phyloP scores from a whole-genome alignment of 2,888 invertebrate species.

The Caenorhabditis sinica region DNA sequence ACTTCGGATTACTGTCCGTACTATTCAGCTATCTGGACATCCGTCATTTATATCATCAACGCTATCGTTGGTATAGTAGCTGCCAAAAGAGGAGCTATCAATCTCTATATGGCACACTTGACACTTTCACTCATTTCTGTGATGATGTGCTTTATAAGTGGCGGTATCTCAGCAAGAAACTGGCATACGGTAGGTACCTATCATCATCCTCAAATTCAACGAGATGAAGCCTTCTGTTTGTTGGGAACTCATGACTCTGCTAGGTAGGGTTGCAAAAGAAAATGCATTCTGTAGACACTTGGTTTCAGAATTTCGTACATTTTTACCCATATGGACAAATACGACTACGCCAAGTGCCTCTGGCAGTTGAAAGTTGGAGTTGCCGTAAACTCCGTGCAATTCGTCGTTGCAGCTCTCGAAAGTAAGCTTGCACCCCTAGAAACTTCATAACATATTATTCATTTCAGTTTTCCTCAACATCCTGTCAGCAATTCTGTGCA shows the following conservation, averaged over 20 bases:
- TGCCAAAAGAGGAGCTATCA: slow-evolving; percentile 76
- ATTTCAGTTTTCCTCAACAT: slow-evolving; percentile 79
- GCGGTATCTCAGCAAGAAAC: slow-evolving; percentile 77
- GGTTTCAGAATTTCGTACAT: slow-evolving; percentile 80
- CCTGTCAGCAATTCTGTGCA: slow-evolving; percentile 78
- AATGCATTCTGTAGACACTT: not conserved
- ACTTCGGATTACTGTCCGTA: slow-evolving; percentile 83
- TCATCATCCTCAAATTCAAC: slow-evolving; percentile 79
- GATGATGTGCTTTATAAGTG: slow-evolving; percentile 79
- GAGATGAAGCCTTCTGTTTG: slow-evolving; percentile 81
- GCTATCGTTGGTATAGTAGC: slow-evolving; percentile 73
- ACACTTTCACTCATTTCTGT: slow-evolving; percentile 81
- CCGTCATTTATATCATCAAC: slow-evolving; percentile 77
- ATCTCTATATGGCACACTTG: slow-evolving; percentile 81
- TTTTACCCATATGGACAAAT: slow-evolving; percentile 81
- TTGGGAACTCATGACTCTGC: slow-evolving; percentile 80
- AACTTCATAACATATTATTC: not conserved
- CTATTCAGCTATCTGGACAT: slow-evolving; percentile 83
- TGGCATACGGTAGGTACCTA: slow-evolving; percentile 79
- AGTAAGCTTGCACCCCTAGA: slow-evolving; percentile 42
- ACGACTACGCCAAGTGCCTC: slow-evolving; percentile 78
- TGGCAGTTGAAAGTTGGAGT: slow-evolving; percentile 80
- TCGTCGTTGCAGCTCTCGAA: slow-evolving; percentile 78
- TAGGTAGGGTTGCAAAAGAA: slow-evolving; percentile 48
- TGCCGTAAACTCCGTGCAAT: slow-evolving; percentile 82